Evolutionary conservation across 2,888 invertebrate species (phyloP), one percentile per base, ranked within the genome.

Genomic region (Athrips mouffetella): DNA sequence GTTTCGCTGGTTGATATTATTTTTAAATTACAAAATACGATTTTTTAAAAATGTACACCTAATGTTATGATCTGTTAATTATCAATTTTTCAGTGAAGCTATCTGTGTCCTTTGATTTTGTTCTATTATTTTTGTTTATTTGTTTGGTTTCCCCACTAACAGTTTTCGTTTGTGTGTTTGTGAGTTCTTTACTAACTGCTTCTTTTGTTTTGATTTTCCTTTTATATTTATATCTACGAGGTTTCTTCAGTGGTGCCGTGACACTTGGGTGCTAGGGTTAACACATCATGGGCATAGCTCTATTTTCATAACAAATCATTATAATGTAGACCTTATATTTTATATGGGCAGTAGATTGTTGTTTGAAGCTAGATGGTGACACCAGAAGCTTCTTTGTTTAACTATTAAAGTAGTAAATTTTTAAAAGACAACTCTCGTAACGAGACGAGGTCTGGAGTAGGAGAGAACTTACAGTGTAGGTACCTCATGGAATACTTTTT

Each of bases 181-280:
- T 70, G 65, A 74, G 70, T 65, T 64, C 66, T 67, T 67, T 76
- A 86, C 85, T 86, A 85, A 85, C 81, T 69, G 78, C 81, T 76
- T 78, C 65, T 66, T 63, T 57, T 63, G 48, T 57, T 61, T 60
- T 62, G 53, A 55, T 68, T 59, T 54, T 60, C 57, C 65, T 60
- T 67, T 59, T 35, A 18, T 47, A 57, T 60, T 61, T 62, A 66
- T 69, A 58, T 65, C 65, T 67, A 64, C n/a, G n/a, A n/a, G n/a
- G n/a, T n/a, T 70, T 59, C 66, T 62, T 68, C 72, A 70, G 76
- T 78, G 80, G 80, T n/a, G n/a, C n/a, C n/a, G n/a, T 73, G 72
- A 80, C 78, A 70, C 72, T 68, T 70, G 67, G 86, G 85, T 85
- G 84, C 86, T 86, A 84, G 70, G 65, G 69, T 58, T 57, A 58